Conservation (phyloP, 2,797 vertebrate species). For the Tadarida brasiliensis region DNA sequence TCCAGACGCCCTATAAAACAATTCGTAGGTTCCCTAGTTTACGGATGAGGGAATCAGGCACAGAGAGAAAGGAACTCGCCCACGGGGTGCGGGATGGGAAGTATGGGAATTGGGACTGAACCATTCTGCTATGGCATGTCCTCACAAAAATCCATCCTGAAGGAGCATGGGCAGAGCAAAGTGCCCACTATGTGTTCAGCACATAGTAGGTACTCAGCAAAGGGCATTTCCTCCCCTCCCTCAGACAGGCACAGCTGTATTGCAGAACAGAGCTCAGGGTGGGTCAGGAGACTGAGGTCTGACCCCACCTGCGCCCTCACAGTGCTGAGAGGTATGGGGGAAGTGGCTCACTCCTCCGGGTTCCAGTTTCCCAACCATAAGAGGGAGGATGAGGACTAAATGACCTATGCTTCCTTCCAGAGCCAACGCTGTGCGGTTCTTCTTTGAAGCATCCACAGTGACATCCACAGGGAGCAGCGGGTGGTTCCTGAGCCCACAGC, state of each 20-base stretch:
- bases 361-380: neutral
- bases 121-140: neutral
- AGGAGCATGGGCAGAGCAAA: neutral
- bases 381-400: neutral
- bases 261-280: rapidly evolving
- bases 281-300: neutral
- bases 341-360: neutral
- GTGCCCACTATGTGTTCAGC: neutral
- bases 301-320: too few species aligned
- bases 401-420: neutral
- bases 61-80: neutral
- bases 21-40: neutral
- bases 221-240: too few species aligned
- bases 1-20: neutral
- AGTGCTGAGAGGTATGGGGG: neutral
- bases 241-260: neutral
- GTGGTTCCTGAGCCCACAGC: neutral
- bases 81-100: rapidly evolving
- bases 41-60: neutral
- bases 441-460: neutral
- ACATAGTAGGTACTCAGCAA: neutral
- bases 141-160: neutral
- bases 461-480: neutral
- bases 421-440: neutral
- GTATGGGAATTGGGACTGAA: neutral